phyloP scores from a whole-genome alignment of 2,797 vertebrate species.

The Gallirallus australis region DNA sequence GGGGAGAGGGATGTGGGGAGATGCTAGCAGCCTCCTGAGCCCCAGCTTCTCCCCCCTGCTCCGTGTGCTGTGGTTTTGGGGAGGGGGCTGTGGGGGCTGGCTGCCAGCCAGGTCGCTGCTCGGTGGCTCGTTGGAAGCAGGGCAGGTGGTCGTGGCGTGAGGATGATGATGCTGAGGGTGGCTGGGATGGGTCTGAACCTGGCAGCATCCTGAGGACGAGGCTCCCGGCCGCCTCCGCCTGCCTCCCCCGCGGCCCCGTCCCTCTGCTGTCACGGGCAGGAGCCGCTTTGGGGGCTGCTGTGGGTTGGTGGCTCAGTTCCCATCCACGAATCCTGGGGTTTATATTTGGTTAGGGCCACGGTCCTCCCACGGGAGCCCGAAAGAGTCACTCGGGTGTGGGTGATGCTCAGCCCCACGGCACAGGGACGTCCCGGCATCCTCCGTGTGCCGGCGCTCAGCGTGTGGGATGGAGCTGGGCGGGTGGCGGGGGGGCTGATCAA shows the following conservation, averaged over 20 bases:
- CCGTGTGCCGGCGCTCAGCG: not conserved
- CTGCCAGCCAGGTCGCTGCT: not conserved
- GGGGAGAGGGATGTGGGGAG: not conserved
- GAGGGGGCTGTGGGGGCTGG: no score
- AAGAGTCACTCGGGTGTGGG: conserved; percentile 11
- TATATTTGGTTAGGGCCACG: not conserved
- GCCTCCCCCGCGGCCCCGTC: not conserved
- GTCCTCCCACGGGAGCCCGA: not conserved
- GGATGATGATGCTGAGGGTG: no score
- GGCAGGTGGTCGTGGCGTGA: not conserved
- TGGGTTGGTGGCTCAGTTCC: not conserved
- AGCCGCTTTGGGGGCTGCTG: not conserved
- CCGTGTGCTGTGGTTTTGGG: fast-evolving
- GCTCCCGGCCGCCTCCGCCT: not conserved
- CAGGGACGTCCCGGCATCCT: not conserved
- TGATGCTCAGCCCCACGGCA: not conserved
- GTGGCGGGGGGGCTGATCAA: not conserved
- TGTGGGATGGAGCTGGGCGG: fast-evolving
- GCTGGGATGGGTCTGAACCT: no score
- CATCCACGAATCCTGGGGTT: not conserved
- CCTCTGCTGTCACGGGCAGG: not conserved
- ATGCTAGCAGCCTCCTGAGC: not conserved
- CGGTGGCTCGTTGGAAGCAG: fast-evolving
- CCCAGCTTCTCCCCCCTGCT: fast-evolving
- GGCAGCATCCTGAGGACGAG: no score